These are phyloP conservation scores for Pomacea maculata DNA, from an alignment of 1,140 invertebrate genomes.

Conservation along the genomic window DNA sequence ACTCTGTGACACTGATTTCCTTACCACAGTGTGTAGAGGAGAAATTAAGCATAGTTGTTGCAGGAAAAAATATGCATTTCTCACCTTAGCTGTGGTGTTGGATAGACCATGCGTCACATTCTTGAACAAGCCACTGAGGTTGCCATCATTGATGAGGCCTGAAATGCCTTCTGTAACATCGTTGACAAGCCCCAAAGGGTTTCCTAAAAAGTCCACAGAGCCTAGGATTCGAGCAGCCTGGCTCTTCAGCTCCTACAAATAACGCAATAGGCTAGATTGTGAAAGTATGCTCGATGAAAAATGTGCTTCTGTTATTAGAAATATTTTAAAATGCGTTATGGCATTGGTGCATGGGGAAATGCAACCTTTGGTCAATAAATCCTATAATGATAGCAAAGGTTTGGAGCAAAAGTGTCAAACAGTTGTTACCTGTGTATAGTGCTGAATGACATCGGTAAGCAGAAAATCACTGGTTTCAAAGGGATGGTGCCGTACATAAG, in stretches of 20 bases:
- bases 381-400: too few relatives aligned
- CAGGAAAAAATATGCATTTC: conserved; percentile 47
- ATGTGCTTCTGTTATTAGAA: too few relatives aligned
- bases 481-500: conserved; percentile 83
- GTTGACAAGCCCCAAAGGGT: conserved; percentile 93
- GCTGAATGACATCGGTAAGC: conserved; percentile 78
- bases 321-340: too few relatives aligned
- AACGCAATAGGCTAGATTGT: conserved; percentile 10
- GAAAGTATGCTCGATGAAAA: too few relatives aligned
- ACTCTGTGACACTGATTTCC: too few relatives aligned
- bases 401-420: not conserved
- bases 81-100: conserved; percentile 95
- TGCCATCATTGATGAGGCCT: conserved; percentile 89
- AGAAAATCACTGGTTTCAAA: conserved; percentile 89
- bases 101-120: conserved; percentile 97
- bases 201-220: conserved; percentile 96
- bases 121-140: conserved; percentile 87
- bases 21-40: not conserved
- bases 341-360: too few relatives aligned
- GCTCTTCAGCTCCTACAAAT: conserved; percentile 84
- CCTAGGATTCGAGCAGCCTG: conserved; percentile 95
- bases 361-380: too few relatives aligned
- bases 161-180: conserved; percentile 95
- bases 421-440: conserved; percentile 78
- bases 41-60: conserved; percentile 7